Evolutionary conservation across 2,888 invertebrate species (phyloP), one percentile per base, ranked within the genome.

Genomic region (Zygothrica quintamaculata): DNA sequence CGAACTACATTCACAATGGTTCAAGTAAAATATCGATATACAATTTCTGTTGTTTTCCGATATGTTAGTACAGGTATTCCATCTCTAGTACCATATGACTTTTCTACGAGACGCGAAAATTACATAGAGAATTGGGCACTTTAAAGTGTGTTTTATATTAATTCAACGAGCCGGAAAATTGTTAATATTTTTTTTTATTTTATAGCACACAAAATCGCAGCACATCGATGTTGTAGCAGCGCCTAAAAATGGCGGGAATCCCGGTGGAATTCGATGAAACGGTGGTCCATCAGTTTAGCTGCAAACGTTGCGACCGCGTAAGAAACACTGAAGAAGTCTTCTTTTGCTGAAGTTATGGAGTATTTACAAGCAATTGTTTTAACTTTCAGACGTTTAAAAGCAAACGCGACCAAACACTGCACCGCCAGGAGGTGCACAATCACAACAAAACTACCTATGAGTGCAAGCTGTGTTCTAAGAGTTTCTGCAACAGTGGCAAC

Each of bases 401-500:
- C 46, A 90, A 91, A 76, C 90, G 91, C 47, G 90, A 91, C 58
- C 90, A 90, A 59, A 84, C 90, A 40, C 70, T 90, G 66, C 90
- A 90, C 64, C 88, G 89, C 31, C 90, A 90, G 58, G 90, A 90
- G 70, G 88, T 88, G 43, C 90, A 90, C 72, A 88, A 90, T 56
- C 90, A 89, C 62, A 88, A 88, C 43, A 90, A 91, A 58, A 89
- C 89, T 48, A 89, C 90, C 51, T 90, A 89, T 42, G 85, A 88
- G 47, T 90, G 90, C 65, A 89, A 90, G 74, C 65, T 90, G 68
- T 90, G 90, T 60, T 78, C 88, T 43, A 90, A 91, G 62, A 89
- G 87, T 15, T 90, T 90, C 58, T 90, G 90, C 61, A 90, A 90
- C 64, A 89, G 90, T 64, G 90, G 90, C 22, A 90, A 90, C 51